Base-by-base conservation (phyloP, 2,113 vertebrate species). In the Hypomesus transpacificus region DNA sequence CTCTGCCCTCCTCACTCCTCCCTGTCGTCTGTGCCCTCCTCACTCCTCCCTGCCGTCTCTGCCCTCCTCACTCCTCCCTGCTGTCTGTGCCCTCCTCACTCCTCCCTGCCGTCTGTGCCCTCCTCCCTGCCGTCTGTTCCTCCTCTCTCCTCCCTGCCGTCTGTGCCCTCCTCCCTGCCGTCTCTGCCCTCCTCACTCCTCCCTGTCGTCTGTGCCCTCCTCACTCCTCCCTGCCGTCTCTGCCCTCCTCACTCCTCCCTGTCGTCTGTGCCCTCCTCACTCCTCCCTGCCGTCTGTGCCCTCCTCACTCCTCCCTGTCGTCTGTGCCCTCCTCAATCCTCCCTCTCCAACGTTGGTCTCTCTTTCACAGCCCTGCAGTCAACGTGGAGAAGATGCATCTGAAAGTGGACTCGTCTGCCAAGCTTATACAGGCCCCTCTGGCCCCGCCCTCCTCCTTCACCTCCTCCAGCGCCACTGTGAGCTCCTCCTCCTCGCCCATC, bases 391-490 rank as follows among this genome's bases (percentile, higher is more conserved):
- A 98, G 91, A 94, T 96, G 81, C 95, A 94, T 79, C 82, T 86
- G 79, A 97, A 95, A 93, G 91, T 93, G 88, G 97, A 98, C 86
- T 89, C 91, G 85, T 93, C 94, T 82, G 89, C 94, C 88, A 98
- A 93, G 84, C 92, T 91, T 79, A 87, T 86, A 87, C 93, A 93
- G 92, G 92, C 91, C 87, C 93, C 94, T 80, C 83, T 92, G 87
- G 94, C 95, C 89, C 93, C 89, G 20, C 94, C 94, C 88, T 92
- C 78, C 56, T 56, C 73, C 77, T 86, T 83, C 78, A 81, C 93
- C 91, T 94, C 94, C 88, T 95, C 94, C 93, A 95, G 94, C 93
- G 93, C 94, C 94, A 93, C 97, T 96, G 95, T 96, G 95, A 98
- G 94, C 93, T 94, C 86, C 82, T 85, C 86, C 82, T 85, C 83